These are phyloP conservation scores for Brachionus plicatilis DNA, from an alignment of 1,140 invertebrate species.

Conservation along the genomic window DNA sequence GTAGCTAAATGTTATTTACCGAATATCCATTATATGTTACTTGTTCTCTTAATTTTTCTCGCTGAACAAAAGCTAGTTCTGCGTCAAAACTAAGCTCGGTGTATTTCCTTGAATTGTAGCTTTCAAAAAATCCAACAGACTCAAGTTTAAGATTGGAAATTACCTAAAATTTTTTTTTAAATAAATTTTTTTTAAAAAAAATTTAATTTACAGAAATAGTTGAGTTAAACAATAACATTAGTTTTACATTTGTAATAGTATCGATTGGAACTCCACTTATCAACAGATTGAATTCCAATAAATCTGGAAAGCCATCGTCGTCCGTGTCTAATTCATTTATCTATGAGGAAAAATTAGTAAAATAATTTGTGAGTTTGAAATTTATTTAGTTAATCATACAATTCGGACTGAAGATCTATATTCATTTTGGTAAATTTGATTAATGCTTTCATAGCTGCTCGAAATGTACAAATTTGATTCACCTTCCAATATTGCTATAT, in stretches of 20 bases:
- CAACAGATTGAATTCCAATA: conserved; percentile 7
- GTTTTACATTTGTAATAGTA: background rate
- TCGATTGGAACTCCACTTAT: background rate
- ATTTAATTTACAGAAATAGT: background rate
- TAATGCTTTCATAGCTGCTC: background rate
- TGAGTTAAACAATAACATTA: conserved; percentile 16
- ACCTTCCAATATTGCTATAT: conserved; percentile 24
- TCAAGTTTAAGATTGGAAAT: conserved; percentile 9
- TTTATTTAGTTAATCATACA: background rate
- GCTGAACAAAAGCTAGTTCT: background rate
- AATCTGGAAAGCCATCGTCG: conserved; percentile 2
- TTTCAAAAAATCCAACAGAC: conserved; percentile 1
- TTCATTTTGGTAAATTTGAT: conserved; percentile 32
- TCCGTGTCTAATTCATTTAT: conserved; percentile 19
- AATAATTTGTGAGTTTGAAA: background rate
- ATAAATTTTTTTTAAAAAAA: background rate
- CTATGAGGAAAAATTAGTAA: background rate
- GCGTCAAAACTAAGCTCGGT: conserved; percentile 10
- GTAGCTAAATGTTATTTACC: background rate
- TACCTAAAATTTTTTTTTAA: background rate
- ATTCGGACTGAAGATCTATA: conserved; percentile 9
- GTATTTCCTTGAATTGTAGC: background rate
- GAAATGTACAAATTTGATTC: background rate
- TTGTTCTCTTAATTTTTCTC: background rate
- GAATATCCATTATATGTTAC: conserved; percentile 11